Base-by-base conservation (phyloP, 2,113 vertebrate species). In the Sialia sialis region DNA sequence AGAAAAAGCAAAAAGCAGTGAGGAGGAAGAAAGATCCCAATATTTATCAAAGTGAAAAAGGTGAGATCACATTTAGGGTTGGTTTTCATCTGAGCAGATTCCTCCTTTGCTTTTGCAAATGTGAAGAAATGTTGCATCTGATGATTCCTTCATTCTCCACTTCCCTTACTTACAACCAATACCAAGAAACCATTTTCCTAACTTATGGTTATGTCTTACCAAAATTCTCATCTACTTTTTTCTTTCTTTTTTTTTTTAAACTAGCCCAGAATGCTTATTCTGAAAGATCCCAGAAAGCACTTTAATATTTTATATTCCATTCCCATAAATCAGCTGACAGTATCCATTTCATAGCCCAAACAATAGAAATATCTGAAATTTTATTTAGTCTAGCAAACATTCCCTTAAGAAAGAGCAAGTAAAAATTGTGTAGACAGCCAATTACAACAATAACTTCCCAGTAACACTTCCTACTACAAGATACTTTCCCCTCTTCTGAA, bases 371-470 rank as follows among this genome's bases (percentile, higher is more conserved):
- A 87, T 48, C 70, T 95, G 51, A 86, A 95, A 74, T 95, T 85
- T 56, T 94, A 88, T 96, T 94, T 94, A 86, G 94, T 95, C 95
- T 95, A 93, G 82, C 73, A 89, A 88, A 78, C 23, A 20, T 63
- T 92, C 89, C 89, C 83, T 90, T 60, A 67, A 94, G 93, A 55
- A 92, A 88, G 27, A 55, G 39, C 87, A 94, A 90, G 51, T 54
- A 64, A 82, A 92, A 94, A 77, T 83, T 0, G 1, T 48, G 16
- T 52, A 60, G 77, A 32, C 25, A 64, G 86, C 56, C 90, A 95
- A 54, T 88, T 81, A 43, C 34, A 87, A 46, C 55, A 79, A 43
- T 70, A 77, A 80, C 16, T 68, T 85, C 78, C 77, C 64, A 86
- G 51, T 79, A 73, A 80, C 51, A 39, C 39, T 90, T 95, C 59